Base-by-base conservation (phyloP, 1,140 invertebrate genomes). In the Portunus trituberculatus region DNA sequence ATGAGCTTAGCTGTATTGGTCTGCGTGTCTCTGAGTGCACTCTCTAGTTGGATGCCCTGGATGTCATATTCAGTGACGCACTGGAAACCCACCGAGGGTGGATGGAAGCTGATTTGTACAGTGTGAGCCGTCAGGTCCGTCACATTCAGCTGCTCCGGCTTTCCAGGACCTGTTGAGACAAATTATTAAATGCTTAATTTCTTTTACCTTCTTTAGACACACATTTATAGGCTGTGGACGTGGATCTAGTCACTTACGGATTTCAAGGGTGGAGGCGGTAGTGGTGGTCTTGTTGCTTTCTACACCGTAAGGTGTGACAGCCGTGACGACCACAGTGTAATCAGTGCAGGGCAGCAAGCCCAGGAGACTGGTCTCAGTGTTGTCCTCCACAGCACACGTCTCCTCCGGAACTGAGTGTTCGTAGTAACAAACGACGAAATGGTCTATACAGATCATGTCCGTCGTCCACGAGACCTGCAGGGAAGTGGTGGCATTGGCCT, bases 391-490 rank as follows among this genome's bases (percentile, higher is more conserved):
- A 25, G 67, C 0, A 39, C 94, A 95, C 25, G 12, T 82, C 20
- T 76, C 20, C 0, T n/a, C 59, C 29, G 59, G 25, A 82, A 82
- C 91, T n/a, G 31, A 67, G 31, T 83, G 59, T 31, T 94, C 86
- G 91, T 95, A 95, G 91, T 89, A 92, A 46, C 94, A 95, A 25
- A 95, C 4, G 6, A 45, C 6, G 94, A 88, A 95, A 91, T 95
- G 84, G 84, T 92, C 91, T 20, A 93, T 31, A 39, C 94, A 95
- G 25, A n/a, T 28, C 29, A 25, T 87, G 25, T 28, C 32, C 10
- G 39, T 48, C 14, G 28, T 4, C 94, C 94, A 93, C 7, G 82
- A 46, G 7, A 91, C 94, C 31, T 92, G 14, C 94, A 95, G 32
- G 8, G 94, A 88, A 29, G 46, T 86, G 25, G 84, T 92, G 29